Evolutionary conservation across 2,113 vertebrate genomes (phyloP).

Genomic region (Gymnocephalus cernua): DNA sequence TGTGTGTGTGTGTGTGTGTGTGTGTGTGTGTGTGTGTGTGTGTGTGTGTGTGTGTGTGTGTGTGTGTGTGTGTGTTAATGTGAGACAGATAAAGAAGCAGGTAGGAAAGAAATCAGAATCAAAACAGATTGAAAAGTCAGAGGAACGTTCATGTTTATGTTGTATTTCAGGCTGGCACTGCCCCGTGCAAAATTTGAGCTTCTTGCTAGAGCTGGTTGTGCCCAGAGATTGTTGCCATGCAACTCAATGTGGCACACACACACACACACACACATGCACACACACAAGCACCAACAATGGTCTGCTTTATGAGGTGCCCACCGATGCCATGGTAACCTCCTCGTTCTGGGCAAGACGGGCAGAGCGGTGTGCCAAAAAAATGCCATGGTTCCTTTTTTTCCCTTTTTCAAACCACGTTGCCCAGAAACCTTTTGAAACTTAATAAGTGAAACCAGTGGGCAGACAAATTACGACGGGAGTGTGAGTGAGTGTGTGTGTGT

Average conservation of each 20-base stretch:
- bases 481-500: neutral
- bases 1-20: neutral
- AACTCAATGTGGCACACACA: constrained; percentile 80
- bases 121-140: constrained; percentile 9
- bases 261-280: constrained; percentile 53
- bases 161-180: constrained; percentile 72
- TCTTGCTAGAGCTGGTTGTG: constrained; percentile 75
- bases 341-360: constrained; percentile 84
- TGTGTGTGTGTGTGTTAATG: neutral
- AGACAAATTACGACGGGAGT: constrained; percentile 80
- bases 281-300: constrained; percentile 84
- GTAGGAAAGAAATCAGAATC: constrained; percentile 47
- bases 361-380: constrained; percentile 84
- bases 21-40: constrained; percentile 4
- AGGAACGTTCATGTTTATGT: constrained; percentile 63
- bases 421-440: constrained; percentile 88
- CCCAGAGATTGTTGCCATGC: constrained; percentile 85
- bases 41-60: constrained; percentile 1
- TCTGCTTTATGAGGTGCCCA: constrained; percentile 88
- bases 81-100: constrained; percentile 41
- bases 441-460: constrained; percentile 87
- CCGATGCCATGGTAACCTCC: constrained; percentile 89
- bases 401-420: constrained; percentile 82
- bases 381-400: constrained; percentile 82
- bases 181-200: constrained; percentile 63